These are phyloP conservation scores for Meriones unguiculatus DNA, from an alignment of 2,113 vertebrate genomes.

Conservation along the genomic window DNA sequence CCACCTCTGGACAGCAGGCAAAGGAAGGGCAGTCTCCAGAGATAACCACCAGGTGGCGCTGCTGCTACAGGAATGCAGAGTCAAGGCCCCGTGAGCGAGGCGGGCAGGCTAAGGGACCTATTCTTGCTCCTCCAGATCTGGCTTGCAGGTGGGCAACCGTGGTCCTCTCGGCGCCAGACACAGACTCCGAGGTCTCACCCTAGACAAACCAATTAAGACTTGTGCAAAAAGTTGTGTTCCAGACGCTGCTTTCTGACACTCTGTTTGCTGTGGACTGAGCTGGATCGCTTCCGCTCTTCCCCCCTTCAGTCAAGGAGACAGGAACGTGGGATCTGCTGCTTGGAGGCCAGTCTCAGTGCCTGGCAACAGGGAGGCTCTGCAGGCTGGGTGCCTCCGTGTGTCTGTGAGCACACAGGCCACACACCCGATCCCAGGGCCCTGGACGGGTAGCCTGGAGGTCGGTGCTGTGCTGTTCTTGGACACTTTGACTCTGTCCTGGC, in stretches of 20 bases:
- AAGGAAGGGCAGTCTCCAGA: not conserved
- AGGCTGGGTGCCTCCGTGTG: not conserved
- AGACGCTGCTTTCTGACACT: conserved; percentile 61
- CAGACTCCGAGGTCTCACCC: not conserved
- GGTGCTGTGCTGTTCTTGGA: conserved; percentile 66
- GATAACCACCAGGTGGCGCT: conserved; percentile 51
- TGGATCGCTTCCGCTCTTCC: conserved; percentile 66
- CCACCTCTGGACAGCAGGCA: not conserved
- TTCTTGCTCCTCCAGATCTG: not conserved
- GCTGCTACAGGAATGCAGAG: not conserved
- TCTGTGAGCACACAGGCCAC: not conserved
- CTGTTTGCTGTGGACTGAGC: conserved; percentile 65
- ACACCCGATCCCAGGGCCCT: rapidly evolving
- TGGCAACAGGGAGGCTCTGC: not conserved
- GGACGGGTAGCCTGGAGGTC: conserved; percentile 9
- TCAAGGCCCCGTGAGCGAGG: rapidly evolving
- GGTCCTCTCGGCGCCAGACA: not conserved
- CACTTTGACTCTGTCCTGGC: conserved; percentile 61
- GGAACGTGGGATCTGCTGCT: not conserved
- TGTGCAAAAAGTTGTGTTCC: conserved; percentile 62
- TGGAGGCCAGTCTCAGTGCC: conserved; percentile 37
- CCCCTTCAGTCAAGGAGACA: conserved; percentile 61
- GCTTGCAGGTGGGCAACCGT: rapidly evolving
- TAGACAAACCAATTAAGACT: conserved; percentile 33
- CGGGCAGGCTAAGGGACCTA: not conserved